Evolutionary conservation across 2,797 vertebrate species (phyloP).

Genomic region (Coendou prehensilis): DNA sequence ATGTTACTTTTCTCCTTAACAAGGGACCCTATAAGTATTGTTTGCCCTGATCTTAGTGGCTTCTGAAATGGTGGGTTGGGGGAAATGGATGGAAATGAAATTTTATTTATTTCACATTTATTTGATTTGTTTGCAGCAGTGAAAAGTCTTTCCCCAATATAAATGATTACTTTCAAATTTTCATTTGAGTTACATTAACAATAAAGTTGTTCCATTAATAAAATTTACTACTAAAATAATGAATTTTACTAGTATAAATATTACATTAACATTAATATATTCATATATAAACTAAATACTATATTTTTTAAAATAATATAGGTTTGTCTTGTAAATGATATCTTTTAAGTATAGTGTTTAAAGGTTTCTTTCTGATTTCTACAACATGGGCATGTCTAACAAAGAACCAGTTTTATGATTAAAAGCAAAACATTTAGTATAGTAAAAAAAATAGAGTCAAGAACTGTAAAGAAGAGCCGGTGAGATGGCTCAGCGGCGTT

Average conservation of each 20-base stretch:
- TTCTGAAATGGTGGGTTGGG: rapidly evolving
- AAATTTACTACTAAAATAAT: slow-evolving; percentile 42
- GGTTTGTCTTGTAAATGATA: neutral
- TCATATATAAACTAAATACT: neutral
- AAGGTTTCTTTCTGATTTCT: slow-evolving; percentile 23
- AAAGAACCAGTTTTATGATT: neutral
- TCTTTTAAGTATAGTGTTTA: neutral
- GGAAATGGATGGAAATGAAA: neutral
- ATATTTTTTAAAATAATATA: neutral
- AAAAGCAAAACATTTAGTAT: slow-evolving; percentile 6
- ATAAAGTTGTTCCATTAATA: neutral
- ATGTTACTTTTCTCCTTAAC: neutral
- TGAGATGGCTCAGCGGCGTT: no score
- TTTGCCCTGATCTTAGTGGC: neutral
- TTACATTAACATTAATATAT: neutral
- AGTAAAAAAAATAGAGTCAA: neutral
- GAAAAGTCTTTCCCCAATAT: neutral
- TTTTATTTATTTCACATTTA: neutral
- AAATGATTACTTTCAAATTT: neutral
- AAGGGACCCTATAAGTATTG: neutral
- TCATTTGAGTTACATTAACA: neutral
- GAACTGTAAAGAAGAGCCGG: neutral
- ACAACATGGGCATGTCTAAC: neutral
- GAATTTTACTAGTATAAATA: slow-evolving; percentile 16
- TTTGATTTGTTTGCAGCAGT: neutral